Conservation (phyloP, 2,888 invertebrate species). For the Abrostola triplasia region DNA sequence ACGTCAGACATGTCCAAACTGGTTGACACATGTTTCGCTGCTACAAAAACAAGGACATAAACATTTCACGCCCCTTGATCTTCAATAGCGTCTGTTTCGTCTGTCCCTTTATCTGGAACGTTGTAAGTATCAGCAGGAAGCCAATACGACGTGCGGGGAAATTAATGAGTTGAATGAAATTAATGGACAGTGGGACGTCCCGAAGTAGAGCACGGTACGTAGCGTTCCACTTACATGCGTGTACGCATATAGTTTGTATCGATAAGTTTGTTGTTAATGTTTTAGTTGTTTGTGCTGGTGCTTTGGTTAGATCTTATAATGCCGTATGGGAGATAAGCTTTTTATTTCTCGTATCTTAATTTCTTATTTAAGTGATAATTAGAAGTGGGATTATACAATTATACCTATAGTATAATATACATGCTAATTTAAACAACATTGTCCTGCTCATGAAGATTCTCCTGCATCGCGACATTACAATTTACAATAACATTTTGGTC, state of each 20-base stretch:
- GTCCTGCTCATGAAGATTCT: no score
- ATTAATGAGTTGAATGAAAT: conserved; percentile 56
- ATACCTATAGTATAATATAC: no score
- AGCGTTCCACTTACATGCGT: conserved; percentile 15
- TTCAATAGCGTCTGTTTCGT: conserved; percentile 22
- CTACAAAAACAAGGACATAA: conserved; percentile 47
- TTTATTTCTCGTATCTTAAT: neutral
- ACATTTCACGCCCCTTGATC: conserved; percentile 35
- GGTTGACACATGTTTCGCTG: conserved; percentile 20
- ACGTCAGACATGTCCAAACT: conserved; percentile 3
- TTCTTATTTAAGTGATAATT: no score
- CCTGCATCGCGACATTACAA: no score
- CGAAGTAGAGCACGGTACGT: conserved; percentile 15
- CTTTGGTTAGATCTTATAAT: neutral
- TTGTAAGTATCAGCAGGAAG: conserved; percentile 47
- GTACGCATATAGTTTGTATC: conserved; percentile 7
- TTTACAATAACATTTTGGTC: no score
- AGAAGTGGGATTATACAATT: no score
- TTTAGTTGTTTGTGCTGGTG: neutral
- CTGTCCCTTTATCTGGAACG: conserved; percentile 22
- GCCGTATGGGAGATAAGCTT: neutral
- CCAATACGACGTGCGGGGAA: conserved; percentile 33
- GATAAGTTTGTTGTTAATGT: conserved; percentile 6
- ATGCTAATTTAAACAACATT: no score
- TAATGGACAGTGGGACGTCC: conserved; percentile 33